A percentile compares a stretch with the other conserved stretches of the same genome.
Evolutionary conservation across 2,113 vertebrate species (phyloP).

Genomic region (Heloderma charlesbogerti): DNA sequence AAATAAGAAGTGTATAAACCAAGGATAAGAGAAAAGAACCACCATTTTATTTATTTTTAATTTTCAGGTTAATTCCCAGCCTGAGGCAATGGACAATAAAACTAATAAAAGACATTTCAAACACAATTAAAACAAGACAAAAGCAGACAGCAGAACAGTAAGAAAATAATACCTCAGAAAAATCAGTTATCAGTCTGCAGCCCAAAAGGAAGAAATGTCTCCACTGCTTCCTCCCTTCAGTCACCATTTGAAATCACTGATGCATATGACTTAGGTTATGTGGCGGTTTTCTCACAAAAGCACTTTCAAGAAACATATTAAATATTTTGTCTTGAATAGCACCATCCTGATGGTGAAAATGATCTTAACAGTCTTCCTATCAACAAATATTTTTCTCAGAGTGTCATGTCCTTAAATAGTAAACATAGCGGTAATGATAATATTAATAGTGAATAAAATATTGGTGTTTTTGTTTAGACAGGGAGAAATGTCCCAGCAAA

Average conservation of each 20-base stretch:
- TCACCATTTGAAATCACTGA: too few relatives aligned
- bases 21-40: not conserved
- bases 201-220: not conserved
- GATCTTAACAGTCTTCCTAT: too few relatives aligned
- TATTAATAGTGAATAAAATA: not conserved
- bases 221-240: not conserved
- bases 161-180: not conserved
- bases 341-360: not conserved
- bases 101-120: not conserved
- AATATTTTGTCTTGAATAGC: not conserved
- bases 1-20: not conserved
- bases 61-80: not conserved
- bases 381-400: not conserved
- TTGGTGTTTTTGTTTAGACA: not conserved
- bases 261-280: not conserved
- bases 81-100: not conserved
- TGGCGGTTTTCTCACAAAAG: not conserved
- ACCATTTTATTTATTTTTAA: not conserved
- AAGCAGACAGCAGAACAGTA: not conserved
- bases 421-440: not conserved
- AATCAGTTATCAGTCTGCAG: not conserved
- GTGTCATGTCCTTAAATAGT: not conserved
- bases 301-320: not conserved
- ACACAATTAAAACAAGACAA: not conserved
- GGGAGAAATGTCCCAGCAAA: not conserved